Percentiles rank a stretch among this genome's conserved stretches.
Evolutionary conservation across 2,888 invertebrate genomes (phyloP).

Genomic region (Anagyrus pseudococci): DNA sequence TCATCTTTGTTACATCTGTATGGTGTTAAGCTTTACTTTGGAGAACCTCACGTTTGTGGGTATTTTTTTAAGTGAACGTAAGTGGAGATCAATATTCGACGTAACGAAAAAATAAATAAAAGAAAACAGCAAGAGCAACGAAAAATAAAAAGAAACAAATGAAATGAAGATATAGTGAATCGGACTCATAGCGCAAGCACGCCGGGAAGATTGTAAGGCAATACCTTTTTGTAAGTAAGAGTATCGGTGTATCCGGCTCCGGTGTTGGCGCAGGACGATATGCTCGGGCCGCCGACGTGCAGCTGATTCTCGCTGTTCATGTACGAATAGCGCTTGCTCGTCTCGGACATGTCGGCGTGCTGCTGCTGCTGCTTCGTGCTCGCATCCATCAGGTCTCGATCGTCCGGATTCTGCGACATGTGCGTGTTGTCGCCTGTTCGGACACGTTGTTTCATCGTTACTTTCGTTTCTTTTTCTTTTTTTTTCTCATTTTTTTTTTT

Average conservation of each 20-base stretch:
- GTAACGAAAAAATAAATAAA: too few species aligned
- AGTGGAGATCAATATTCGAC: too few species aligned
- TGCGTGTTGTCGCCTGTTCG: constrained; percentile 55
- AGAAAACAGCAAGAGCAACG: too few species aligned
- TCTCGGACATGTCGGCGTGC: constrained; percentile 56
- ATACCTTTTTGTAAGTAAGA: constrained; percentile 57
- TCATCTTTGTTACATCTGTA: too few species aligned
- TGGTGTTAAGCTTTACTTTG: too few species aligned
- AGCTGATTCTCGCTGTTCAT: constrained; percentile 58
- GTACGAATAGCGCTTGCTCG: constrained; percentile 58
- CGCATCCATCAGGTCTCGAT: constrained; percentile 59
- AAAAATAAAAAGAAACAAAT: too few species aligned
- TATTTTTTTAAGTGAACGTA: too few species aligned
- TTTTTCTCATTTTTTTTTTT: too few species aligned
- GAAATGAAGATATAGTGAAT: too few species aligned
- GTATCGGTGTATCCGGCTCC: constrained; percentile 58
- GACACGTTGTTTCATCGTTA: background rate
- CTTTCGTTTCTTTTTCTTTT: too few species aligned
- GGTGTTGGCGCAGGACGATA: constrained; percentile 59
- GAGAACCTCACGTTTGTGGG: too few species aligned
- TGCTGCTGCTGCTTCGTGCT: constrained; percentile 57
- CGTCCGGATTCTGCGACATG: constrained; percentile 57
- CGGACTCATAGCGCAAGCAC: background rate
- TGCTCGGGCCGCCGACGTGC: constrained; percentile 54
- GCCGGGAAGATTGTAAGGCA: too few species aligned